Conservation (phyloP, 1,140 invertebrate genomes). For the Drosophila trapezifrons region DNA sequence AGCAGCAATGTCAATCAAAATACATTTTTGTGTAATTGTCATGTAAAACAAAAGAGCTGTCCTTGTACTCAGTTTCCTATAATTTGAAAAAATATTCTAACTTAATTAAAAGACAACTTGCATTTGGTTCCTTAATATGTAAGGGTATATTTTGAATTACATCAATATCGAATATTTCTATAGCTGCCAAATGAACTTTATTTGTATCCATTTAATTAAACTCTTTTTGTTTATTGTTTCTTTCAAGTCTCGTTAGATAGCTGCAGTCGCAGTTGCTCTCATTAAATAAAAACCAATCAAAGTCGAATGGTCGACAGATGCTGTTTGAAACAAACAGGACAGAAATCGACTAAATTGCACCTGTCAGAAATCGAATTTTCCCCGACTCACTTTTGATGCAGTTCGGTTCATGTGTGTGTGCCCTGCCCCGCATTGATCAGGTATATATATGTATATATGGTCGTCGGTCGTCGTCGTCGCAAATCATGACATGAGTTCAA, state of each 20-base stretch:
- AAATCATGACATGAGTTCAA: constrained; percentile 70
- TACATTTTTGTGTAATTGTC: too few relatives aligned
- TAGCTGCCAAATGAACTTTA: too few relatives aligned
- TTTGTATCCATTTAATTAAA: not conserved
- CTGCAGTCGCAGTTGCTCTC: not conserved
- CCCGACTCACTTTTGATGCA: constrained; percentile 18
- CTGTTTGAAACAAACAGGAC: constrained; percentile 24
- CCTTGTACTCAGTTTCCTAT: too few relatives aligned
- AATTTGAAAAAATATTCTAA: too few relatives aligned
- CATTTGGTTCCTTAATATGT: too few relatives aligned
- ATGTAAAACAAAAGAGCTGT: too few relatives aligned
- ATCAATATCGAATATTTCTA: too few relatives aligned
- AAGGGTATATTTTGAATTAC: too few relatives aligned
- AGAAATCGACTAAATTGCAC: constrained; percentile 57
- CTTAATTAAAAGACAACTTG: too few relatives aligned
- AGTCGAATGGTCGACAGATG: constrained; percentile 12
- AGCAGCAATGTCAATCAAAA: too few relatives aligned
- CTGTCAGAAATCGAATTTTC: constrained; percentile 59
- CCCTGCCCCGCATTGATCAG: constrained; percentile 21
- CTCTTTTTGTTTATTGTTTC: too few relatives aligned
- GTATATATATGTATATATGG: constrained; percentile 6
- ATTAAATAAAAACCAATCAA: constrained; percentile 43
- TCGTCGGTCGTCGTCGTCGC: constrained; percentile 38
- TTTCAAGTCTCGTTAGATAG: not conserved
- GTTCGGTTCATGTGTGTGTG: not conserved